phyloP scores from a whole-genome alignment of 1,140 invertebrate species.

The Drosophila lacertosa region DNA sequence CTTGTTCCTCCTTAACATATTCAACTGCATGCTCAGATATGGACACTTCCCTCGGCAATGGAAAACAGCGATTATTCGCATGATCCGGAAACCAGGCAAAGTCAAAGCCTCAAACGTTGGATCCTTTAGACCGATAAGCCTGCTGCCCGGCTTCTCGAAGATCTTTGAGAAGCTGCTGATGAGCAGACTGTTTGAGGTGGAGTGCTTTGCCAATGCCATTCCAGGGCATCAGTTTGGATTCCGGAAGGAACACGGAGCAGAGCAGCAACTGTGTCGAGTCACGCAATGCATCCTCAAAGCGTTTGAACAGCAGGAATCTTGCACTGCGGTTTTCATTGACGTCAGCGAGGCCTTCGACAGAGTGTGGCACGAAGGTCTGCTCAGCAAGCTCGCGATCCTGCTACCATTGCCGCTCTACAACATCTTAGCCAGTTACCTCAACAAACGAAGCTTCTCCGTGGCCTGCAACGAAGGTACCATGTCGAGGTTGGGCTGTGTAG shows the following conservation, averaged over 20 bases:
- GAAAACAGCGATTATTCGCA: slow-evolving; percentile 7
- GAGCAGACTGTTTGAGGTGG: not conserved
- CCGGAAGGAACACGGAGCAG: slow-evolving; percentile 4
- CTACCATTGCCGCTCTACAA: not conserved
- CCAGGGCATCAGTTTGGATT: slow-evolving; percentile 31
- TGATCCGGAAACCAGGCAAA: slow-evolving; percentile 26
- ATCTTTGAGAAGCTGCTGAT: slow-evolving; percentile 10
- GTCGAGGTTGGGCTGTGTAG: not conserved
- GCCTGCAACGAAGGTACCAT: not conserved
- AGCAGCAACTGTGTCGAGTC: slow-evolving; percentile 9
- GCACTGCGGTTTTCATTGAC: not conserved
- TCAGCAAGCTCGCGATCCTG: too few species aligned
- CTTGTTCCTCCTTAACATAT: not conserved
- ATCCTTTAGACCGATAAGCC: slow-evolving; percentile 25
- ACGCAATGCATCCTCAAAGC: slow-evolving; percentile 7
- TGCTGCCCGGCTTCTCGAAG: slow-evolving; percentile 7
- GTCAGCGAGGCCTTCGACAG: too few species aligned
- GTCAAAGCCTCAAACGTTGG: not conserved
- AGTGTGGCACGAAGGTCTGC: too few species aligned
- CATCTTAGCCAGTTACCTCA: not conserved
- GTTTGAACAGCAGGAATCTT: not conserved
- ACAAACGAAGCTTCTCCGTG: not conserved
- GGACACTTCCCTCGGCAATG: slow-evolving; percentile 5
- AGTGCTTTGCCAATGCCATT: not conserved
- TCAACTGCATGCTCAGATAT: not conserved